Base-by-base conservation (phyloP, 1,140 invertebrate species). In the Drosophila mojavensis region DNA sequence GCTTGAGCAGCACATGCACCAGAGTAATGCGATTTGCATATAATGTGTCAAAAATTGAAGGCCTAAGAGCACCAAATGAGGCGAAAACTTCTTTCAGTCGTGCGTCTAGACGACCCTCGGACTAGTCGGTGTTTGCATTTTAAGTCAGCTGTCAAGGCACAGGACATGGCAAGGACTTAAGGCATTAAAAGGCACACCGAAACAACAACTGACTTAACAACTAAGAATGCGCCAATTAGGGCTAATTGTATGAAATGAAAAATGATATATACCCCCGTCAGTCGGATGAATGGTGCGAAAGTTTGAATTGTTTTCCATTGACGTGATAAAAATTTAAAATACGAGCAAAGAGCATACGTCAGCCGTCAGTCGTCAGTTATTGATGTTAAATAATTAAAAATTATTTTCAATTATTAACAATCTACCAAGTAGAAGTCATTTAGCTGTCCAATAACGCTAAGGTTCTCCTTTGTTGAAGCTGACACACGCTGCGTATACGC, bases 21-120 rank as follows among this genome's bases (percentile, higher is more conserved):
- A 15, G 13, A 45, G 6, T 28, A 60, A 60, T 47, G 43, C 15
- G 66, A 88, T 88, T 88, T 75, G 68, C 73, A 80, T 89, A 45
- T 62, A 51, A 60, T 50, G 68, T 55, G 50, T 36, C 55, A 41
- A 56, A 55, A 62, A 60, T 61, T 33, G n/a, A 60, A 53, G 50
- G 24, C 24, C 15, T n/a, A 10, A 3, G 24, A 3, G n/a, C 30
- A 13, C 4, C 15, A 30, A 53, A 53, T 5, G 45, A 9, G 26
- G 3, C 20, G 58, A 41, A 41, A 54, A 36, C 39, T 28, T 45
- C 15, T 39, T 55, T 48, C 54, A 15, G 55, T 26, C 60, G 39
- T 48, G 13, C 17, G 82, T 77, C 82, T 83, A 76, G 79, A 82
- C 83, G 59, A 47, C 67, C 67, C 28, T 63, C 39, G 36, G 39